Conservation (phyloP, 2,113 vertebrate species). For the Struthio camelus region DNA sequence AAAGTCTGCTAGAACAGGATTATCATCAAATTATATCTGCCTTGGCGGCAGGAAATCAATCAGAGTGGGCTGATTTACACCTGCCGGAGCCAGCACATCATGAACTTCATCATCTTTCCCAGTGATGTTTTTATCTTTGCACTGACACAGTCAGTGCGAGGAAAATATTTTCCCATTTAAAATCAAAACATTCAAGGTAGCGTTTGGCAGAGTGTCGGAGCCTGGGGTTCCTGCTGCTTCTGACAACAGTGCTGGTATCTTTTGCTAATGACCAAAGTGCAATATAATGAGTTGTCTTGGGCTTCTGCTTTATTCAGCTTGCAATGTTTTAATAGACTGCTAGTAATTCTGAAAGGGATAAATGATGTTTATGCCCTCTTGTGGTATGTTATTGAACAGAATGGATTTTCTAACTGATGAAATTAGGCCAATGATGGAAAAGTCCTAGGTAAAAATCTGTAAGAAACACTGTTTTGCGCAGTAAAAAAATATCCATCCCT, state of each 20-base stretch:
- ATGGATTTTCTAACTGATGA: not conserved
- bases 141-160: not conserved
- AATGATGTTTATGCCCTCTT: slow-evolving; percentile 64
- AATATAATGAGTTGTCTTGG: not conserved
- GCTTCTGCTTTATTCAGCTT: not conserved
- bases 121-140: slow-evolving; percentile 10
- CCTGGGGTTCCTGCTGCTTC: not conserved
- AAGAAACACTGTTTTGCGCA: not conserved
- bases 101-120: slow-evolving; percentile 1
- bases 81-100: not conserved
- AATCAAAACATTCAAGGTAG: slow-evolving; percentile 35
- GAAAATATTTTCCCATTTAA: slow-evolving; percentile 22
- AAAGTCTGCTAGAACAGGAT: not conserved
- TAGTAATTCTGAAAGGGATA: slow-evolving; percentile 14
- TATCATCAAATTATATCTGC: not conserved
- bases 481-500: not conserved
- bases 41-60: not conserved
- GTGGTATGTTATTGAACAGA: slow-evolving; percentile 28
- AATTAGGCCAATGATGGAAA: slow-evolving; percentile 16
- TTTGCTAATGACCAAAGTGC: slow-evolving; percentile 44
- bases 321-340: not conserved
- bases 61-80: slow-evolving; percentile 29
- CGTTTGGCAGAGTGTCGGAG: not conserved
- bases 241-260: not conserved
- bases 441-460: slow-evolving; percentile 26